Base-by-base conservation (phyloP, 2,113 vertebrate species). In the Meles meles region DNA sequence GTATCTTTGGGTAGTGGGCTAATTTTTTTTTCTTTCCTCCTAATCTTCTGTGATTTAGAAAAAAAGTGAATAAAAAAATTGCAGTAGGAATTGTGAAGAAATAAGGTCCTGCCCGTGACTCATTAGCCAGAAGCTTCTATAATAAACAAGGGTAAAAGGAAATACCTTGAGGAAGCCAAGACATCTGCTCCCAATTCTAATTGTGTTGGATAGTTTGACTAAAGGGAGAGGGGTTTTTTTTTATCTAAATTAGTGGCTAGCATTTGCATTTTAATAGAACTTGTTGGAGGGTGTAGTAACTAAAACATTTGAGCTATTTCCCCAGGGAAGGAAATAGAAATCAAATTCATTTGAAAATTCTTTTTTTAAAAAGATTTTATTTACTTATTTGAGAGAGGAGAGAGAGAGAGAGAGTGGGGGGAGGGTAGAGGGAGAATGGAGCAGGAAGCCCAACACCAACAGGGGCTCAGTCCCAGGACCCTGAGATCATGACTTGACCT, bases 111-210 rank as follows among this genome's bases (percentile, higher is more conserved):
- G 47, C 21, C 47, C 55, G 34, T 49, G 17, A 72, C 44, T 55
- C 34, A 42, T 84, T 52, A 88, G n/a, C 74, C 81, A 88, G 67
- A 63, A 80, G 72, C 3, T 76, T 83, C 71, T 11, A 42, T 31
- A 74, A 21, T 63, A 88, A 91, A 88, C 14, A 97, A 47, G 86
- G 61, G 65, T 94, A 77, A 90, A 4, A 95, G 20, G 67, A 98
- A 98, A 97, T 88, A 89, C 0, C 37, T 84, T 76, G 72, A 1
- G 12, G 0, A 69, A 97, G 90, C 31, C 94, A 96, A 84, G n/a
- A 81, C 93, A 98, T 97, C 96, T 97, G 97, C 87, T 98, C 77
- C 77, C 63, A 88, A 65, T 71, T 61, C 94, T 97, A 93, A 98
- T 98, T 97, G 96, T 79, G 39, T 86, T 86, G 79, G 97, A 76